These are phyloP conservation scores for Leptothorax acervorum DNA, from an alignment of 2,888 invertebrate species.

Conservation along the genomic window DNA sequence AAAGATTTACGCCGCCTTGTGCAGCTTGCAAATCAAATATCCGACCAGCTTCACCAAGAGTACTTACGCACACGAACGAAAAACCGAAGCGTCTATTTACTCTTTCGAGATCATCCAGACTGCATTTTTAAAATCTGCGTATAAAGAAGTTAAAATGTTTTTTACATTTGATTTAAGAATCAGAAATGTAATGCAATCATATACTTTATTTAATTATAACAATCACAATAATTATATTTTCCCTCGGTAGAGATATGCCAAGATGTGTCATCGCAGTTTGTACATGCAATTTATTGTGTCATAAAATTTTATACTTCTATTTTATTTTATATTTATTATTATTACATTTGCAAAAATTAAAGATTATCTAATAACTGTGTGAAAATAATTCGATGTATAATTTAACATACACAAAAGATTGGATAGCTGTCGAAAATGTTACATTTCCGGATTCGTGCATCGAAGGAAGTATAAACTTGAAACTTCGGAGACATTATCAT, in stretches of 20 bases:
- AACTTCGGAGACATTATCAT: slow-evolving; percentile 11
- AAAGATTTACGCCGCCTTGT: slow-evolving; percentile 50
- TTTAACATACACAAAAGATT: not conserved
- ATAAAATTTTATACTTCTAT: not conserved
- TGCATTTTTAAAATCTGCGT: not conserved
- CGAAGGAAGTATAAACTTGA: slow-evolving; percentile 6
- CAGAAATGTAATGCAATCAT: not conserved
- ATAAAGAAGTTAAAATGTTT: not conserved
- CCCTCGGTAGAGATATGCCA: not conserved
- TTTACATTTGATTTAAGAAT: not conserved
- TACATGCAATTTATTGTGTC: not conserved
- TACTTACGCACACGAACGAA: slow-evolving; percentile 18
- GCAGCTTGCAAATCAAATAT: slow-evolving; percentile 34
- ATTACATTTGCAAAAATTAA: not conserved
- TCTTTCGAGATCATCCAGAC: not conserved
- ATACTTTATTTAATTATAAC: not conserved
- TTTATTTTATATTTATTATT: not conserved
- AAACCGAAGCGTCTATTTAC: slow-evolving; percentile 19
- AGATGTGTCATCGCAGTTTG: not conserved
- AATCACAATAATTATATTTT: not conserved
- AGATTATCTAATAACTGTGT: not conserved
- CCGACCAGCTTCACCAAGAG: slow-evolving; percentile 27
- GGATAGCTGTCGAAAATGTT: not conserved
- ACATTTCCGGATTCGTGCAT: not conserved
- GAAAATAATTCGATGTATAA: not conserved